phyloP scores from a whole-genome alignment of 2,888 invertebrate species.

The Serripes groenlandicus region DNA sequence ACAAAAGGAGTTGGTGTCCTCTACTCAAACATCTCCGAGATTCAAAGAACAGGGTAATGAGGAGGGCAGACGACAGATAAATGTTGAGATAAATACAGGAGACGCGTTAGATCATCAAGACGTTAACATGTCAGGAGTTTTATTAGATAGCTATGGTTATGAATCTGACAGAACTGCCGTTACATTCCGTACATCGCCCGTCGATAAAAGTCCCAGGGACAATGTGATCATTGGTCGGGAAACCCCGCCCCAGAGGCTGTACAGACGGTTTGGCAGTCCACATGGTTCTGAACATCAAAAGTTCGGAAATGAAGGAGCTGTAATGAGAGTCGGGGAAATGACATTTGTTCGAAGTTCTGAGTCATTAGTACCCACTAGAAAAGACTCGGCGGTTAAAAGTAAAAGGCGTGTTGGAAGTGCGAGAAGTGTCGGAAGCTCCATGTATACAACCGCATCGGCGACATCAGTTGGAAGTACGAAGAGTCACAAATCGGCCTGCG shows the following conservation, averaged over 20 bases:
- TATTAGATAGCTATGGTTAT: slow-evolving; percentile 68
- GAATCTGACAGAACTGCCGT: slow-evolving; percentile 63
- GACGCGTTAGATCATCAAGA: slow-evolving; percentile 37
- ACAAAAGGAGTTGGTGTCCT: slow-evolving; percentile 30
- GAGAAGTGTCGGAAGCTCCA: slow-evolving; percentile 71
- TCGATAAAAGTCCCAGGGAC: slow-evolving; percentile 14
- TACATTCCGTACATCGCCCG: slow-evolving; percentile 38
- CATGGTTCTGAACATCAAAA: slow-evolving; percentile 28
- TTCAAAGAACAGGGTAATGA: not conserved
- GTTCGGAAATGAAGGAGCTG: slow-evolving; percentile 8
- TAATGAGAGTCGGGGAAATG: slow-evolving; percentile 44
- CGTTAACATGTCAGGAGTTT: slow-evolving; percentile 19
- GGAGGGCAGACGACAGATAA: slow-evolving; percentile 35
- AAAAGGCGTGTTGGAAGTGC: slow-evolving; percentile 68
- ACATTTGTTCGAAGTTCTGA: slow-evolving; percentile 32
- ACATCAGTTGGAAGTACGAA: slow-evolving; percentile 57
- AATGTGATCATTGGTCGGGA: slow-evolving; percentile 40
- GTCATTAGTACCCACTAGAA: slow-evolving; percentile 20
- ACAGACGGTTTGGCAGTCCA: slow-evolving; percentile 62
- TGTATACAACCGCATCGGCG: slow-evolving; percentile 63
- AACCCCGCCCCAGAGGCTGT: slow-evolving; percentile 61
- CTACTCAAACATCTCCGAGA: slow-evolving; percentile 6
- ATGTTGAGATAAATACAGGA: slow-evolving; percentile 32
- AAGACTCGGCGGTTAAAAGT: slow-evolving; percentile 37
- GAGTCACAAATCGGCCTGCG: slow-evolving; percentile 70